A percentile compares a stretch with the other conserved stretches of the same genome.
These are phyloP conservation scores for Myotis myotis DNA, from an alignment of 2,797 vertebrate species.

Conservation along the genomic window DNA sequence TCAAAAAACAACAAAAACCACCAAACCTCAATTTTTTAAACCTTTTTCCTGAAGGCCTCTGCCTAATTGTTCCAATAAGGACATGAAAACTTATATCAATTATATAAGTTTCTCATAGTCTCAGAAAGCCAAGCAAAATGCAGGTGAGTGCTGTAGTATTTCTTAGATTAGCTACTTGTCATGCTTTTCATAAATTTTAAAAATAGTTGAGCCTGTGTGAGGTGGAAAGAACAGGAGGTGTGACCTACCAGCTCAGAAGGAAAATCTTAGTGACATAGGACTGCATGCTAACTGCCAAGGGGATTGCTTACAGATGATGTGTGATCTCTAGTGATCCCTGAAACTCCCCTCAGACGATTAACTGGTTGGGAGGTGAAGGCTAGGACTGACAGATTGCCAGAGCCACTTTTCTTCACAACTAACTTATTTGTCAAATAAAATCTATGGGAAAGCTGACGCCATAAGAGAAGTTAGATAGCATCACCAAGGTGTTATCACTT, in stretches of 20 bases:
- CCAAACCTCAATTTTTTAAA: constrained; percentile 54
- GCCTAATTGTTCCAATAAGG: constrained; percentile 51
- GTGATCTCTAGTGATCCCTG: constrained; percentile 25
- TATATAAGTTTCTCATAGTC: background rate
- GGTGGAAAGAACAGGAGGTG: background rate
- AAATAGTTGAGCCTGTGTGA: background rate
- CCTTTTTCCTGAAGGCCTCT: constrained; percentile 37
- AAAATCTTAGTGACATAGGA: background rate
- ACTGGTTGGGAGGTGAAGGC: constrained; percentile 76
- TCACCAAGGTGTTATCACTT: constrained; percentile 72
- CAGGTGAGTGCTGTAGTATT: background rate
- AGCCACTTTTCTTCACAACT: constrained; percentile 75
- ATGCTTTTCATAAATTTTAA: background rate
- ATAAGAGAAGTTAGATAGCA: constrained; percentile 82
- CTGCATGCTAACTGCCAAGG: constrained; percentile 4
- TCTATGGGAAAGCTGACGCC: constrained; percentile 69
- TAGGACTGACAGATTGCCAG: constrained; percentile 77
- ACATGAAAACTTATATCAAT: background rate
- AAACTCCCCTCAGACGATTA: constrained; percentile 19
- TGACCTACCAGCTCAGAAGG: background rate
- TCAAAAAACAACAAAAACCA: background rate
- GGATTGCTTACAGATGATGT: constrained; percentile 8
- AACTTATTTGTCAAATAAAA: constrained; percentile 79
- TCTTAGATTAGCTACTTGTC: background rate
- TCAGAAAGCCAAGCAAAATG: background rate